Evolutionary conservation across 2,113 vertebrate genomes (phyloP).

Genomic region (Phaethornis superciliosus): DNA sequence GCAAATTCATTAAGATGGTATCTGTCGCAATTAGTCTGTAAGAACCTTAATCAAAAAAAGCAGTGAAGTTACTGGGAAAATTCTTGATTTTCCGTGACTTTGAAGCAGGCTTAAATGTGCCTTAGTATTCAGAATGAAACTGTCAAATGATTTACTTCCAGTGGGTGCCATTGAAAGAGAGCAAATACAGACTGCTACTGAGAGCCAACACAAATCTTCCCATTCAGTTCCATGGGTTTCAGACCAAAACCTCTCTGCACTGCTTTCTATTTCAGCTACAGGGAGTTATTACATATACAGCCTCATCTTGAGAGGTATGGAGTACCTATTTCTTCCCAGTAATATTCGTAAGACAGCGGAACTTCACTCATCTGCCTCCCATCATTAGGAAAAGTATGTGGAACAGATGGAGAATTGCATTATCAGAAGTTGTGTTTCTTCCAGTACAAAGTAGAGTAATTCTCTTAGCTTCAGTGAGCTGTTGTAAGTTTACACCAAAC

Average conservation of each 20-base stretch:
- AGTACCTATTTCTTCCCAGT: background rate
- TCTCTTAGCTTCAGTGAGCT: background rate
- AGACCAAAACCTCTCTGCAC: background rate
- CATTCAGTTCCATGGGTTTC: background rate
- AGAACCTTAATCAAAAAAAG: background rate
- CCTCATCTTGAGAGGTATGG: background rate
- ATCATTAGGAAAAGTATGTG: background rate
- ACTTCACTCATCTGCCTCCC: background rate
- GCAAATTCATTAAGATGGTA: background rate
- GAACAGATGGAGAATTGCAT: background rate
- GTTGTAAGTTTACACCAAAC: background rate
- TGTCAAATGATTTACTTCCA: background rate
- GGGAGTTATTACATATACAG: background rate
- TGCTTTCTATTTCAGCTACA: background rate
- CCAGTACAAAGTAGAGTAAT: background rate
- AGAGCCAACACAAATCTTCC: background rate
- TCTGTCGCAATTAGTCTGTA: background rate
- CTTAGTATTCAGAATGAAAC: background rate
- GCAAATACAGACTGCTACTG: background rate
- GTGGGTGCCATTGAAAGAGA: background rate
- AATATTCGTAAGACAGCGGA: background rate
- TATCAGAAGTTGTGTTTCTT: background rate
- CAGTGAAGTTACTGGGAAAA: background rate
- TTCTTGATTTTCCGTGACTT: background rate
- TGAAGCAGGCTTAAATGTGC: background rate